These are phyloP conservation scores for Cataglyphis livida DNA, from an alignment of 2,888 invertebrate species.

Conservation along the genomic window DNA sequence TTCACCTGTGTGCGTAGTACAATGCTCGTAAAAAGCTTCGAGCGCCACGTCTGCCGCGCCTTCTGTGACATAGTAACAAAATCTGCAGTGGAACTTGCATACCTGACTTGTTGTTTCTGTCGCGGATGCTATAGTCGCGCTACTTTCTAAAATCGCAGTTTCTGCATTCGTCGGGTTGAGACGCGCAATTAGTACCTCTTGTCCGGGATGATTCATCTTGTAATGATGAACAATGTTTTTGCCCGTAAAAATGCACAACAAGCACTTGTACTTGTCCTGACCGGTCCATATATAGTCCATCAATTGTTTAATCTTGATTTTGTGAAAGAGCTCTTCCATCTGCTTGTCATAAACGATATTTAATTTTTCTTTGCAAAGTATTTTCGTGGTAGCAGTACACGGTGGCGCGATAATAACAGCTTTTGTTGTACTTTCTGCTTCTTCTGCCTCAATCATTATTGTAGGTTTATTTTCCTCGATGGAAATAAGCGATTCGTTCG, in stretches of 20 bases:
- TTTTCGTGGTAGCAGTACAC: neutral
- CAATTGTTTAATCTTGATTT: conserved; percentile 68
- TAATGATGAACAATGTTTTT: conserved; percentile 90
- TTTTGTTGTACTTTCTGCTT: neutral
- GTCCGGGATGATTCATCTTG: conserved; percentile 88
- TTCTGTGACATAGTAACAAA: conserved; percentile 78
- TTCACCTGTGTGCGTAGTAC: conserved; percentile 93
- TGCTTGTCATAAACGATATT: neutral
- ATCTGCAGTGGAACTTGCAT: conserved; percentile 80
- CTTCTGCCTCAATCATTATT: neutral
- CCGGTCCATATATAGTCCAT: conserved; percentile 77
- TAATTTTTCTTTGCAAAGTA: neutral
- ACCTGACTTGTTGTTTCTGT: conserved; percentile 29
- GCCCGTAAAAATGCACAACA: conserved; percentile 88
- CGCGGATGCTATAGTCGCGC: conserved; percentile 77
- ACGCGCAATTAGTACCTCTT: conserved; percentile 89
- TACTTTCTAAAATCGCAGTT: conserved; percentile 87
- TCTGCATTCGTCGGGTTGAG: conserved; percentile 87
- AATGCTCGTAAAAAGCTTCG: conserved; percentile 90
- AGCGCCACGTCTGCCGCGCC: conserved; percentile 72
- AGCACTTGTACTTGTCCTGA: conserved; percentile 86
- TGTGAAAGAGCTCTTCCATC: conserved; percentile 17
- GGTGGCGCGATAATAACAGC: neutral
- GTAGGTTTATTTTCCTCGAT: neutral
- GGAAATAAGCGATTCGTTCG: neutral